Evolutionary conservation across 2,797 vertebrate species (phyloP).

Genomic region (Argyrosomus regius): DNA sequence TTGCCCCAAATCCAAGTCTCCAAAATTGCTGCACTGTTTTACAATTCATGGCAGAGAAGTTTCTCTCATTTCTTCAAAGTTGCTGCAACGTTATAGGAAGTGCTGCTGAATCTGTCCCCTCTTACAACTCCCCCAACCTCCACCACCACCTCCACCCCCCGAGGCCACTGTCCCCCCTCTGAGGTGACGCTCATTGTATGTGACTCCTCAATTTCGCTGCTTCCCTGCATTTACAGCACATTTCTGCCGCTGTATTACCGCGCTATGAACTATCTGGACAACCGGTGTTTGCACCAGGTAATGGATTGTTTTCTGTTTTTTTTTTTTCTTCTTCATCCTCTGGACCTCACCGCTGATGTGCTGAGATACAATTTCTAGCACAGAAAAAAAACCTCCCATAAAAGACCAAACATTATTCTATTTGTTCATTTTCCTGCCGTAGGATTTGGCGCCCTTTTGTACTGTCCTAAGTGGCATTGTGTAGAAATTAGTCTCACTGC

Average conservation of each 20-base stretch:
- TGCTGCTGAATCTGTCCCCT: constrained; percentile 48
- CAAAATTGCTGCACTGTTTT: background rate
- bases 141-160: constrained; percentile 15
- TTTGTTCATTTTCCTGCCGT: constrained; percentile 65
- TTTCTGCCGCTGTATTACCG: constrained; percentile 80
- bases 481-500: constrained; percentile 67
- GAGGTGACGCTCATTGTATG: constrained; percentile 84
- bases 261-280: constrained; percentile 80
- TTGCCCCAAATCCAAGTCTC: background rate
- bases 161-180: constrained; percentile 58
- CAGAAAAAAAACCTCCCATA: constrained; percentile 32
- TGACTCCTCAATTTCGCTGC: constrained; percentile 87
- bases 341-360: constrained; percentile 60
- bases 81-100: constrained; percentile 51
- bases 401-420: constrained; percentile 74
- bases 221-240: constrained; percentile 86
- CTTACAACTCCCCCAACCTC: constrained; percentile 7
- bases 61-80: constrained; percentile 50
- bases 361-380: constrained; percentile 61
- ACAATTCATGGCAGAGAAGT: background rate
- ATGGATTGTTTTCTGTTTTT: constrained; percentile 78
- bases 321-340: constrained; percentile 15
- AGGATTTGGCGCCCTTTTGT: constrained; percentile 41
- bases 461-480: constrained; percentile 47
- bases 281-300: constrained; percentile 80